Evolutionary conservation across 2,113 vertebrate species (phyloP).

Genomic region (Cisticola juncidis): DNA sequence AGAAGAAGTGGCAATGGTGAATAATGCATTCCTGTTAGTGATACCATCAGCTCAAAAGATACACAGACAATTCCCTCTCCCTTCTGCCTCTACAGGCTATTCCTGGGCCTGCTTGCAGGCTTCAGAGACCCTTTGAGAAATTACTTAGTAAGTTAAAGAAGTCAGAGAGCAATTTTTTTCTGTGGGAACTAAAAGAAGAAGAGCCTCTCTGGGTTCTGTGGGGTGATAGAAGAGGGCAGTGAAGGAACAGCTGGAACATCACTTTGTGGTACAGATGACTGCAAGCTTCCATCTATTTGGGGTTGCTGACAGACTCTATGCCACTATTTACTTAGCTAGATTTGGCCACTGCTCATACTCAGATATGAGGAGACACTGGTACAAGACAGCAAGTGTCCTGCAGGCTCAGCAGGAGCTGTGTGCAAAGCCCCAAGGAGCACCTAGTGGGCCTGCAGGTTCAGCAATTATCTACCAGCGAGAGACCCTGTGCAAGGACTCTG

Average conservation of each 20-base stretch:
- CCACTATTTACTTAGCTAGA: neutral
- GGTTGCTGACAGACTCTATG: neutral
- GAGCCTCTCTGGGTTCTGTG: neutral
- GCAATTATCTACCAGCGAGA: neutral
- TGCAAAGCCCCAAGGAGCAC: neutral
- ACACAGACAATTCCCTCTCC: neutral
- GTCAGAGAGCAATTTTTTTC: neutral
- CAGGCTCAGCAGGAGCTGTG: neutral
- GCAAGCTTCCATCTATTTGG: neutral
- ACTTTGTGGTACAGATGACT: neutral
- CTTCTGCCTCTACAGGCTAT: neutral
- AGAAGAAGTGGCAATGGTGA: conserved; percentile 34
- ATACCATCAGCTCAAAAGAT: conserved; percentile 9
- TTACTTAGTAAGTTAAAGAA: neutral
- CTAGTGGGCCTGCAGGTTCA: neutral
- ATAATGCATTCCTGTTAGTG: conserved; percentile 22
- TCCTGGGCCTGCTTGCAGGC: neutral
- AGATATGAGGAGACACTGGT: neutral
- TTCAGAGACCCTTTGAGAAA: conserved; percentile 18
- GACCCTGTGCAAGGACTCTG: neutral
- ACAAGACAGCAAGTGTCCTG: neutral
- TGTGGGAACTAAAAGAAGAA: neutral
- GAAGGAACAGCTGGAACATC: neutral
- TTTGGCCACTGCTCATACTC: neutral
- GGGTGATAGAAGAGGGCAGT: neutral